Conservation (phyloP, 2,113 vertebrate genomes). For the Bettongia penicillata region DNA sequence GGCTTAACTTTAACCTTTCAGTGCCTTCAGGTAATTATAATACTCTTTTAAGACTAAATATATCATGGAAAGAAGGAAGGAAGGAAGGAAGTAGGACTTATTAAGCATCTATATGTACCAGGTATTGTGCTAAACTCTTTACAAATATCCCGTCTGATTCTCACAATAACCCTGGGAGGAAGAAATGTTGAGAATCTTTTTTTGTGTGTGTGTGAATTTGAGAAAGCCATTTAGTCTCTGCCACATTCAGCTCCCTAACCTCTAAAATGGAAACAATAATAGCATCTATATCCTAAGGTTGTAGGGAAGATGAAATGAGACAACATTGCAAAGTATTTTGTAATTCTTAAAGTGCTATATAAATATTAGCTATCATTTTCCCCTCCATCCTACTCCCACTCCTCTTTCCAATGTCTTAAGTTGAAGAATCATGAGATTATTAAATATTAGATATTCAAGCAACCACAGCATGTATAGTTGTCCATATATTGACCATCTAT, state of each 20-base stretch:
- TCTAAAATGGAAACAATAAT: background rate
- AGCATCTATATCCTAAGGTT: background rate
- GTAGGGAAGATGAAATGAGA: background rate
- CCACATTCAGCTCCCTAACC: background rate
- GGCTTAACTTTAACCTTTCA: background rate
- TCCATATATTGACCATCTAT: background rate
- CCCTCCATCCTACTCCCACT: background rate
- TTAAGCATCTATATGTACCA: background rate
- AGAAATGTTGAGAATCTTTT: background rate
- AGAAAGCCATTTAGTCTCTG: background rate
- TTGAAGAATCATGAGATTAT: background rate
- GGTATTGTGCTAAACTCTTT: background rate
- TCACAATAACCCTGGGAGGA: background rate
- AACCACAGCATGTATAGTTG: background rate
- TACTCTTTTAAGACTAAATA: background rate
- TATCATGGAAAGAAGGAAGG: background rate
- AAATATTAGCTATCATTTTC: background rate
- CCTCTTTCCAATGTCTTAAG: background rate
- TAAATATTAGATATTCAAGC: background rate
- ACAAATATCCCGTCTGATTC: background rate
- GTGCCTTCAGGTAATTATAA: background rate
- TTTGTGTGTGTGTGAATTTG: background rate
- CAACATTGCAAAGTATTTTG: background rate
- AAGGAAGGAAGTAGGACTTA: background rate
- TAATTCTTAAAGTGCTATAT: background rate